These are phyloP conservation scores for Phortica okadai DNA, from an alignment of 2,888 invertebrate species.

Conservation along the genomic window DNA sequence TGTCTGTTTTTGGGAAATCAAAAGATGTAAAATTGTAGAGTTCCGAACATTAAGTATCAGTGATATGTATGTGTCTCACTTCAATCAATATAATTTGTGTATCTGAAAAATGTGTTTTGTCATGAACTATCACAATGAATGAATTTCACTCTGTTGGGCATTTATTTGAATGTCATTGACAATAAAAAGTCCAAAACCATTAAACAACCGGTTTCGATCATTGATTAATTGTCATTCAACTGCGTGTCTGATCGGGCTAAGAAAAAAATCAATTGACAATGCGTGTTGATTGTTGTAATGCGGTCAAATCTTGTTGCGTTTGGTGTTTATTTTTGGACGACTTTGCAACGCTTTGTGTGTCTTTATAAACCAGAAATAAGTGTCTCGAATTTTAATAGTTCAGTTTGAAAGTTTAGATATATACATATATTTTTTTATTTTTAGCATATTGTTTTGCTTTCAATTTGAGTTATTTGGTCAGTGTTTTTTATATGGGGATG, in stretches of 20 bases:
- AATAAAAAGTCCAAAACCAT: not conserved
- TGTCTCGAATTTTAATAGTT: no score
- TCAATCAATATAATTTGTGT: no score
- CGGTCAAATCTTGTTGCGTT: not conserved
- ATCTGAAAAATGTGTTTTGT: no score
- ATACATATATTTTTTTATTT: not conserved
- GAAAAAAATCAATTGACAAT: slow-evolving; percentile 3
- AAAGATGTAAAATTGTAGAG: no score
- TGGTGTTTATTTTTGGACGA: slow-evolving; percentile 11
- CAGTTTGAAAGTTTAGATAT: not conserved
- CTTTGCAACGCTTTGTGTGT: not conserved
- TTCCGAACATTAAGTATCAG: no score
- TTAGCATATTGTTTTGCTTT: not conserved
- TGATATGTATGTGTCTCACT: no score
- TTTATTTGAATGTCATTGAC: not conserved
- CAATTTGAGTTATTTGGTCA: not conserved
- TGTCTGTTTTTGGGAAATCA: no score
- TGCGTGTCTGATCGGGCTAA: not conserved
- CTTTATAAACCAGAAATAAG: no score
- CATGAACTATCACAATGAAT: no score
- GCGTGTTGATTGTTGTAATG: slow-evolving; percentile 9
- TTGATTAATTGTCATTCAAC: slow-evolving; percentile 17
- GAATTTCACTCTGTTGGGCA: no score
- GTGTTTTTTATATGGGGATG: slow-evolving; percentile 57
- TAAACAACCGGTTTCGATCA: not conserved